These are phyloP conservation scores for Dicycla oo DNA, from an alignment of 2,888 invertebrate genomes.

Conservation along the genomic window DNA sequence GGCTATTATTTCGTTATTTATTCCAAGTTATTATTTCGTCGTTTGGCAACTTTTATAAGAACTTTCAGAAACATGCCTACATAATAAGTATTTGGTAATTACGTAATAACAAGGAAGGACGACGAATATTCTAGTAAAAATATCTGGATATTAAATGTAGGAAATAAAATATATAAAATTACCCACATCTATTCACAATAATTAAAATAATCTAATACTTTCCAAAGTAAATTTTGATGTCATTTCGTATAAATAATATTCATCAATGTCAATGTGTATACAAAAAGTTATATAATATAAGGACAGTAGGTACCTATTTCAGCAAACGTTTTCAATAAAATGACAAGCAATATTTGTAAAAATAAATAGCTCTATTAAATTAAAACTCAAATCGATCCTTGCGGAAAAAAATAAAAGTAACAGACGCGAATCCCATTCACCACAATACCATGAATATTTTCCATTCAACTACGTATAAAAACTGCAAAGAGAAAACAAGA, in stretches of 20 bases:
- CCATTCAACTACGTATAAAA: slow-evolving; percentile 32
- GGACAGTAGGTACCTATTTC: too few relatives aligned
- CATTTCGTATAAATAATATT: too few relatives aligned
- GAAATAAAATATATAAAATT: too few relatives aligned
- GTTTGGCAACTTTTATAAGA: background rate
- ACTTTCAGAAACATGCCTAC: background rate
- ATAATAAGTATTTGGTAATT: too few relatives aligned
- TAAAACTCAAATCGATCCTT: background rate
- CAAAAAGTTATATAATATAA: too few relatives aligned
- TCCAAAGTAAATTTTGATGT: too few relatives aligned
- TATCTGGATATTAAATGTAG: too few relatives aligned
- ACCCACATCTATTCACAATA: too few relatives aligned
- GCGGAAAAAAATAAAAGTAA: slow-evolving; percentile 19
- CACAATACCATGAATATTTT: slow-evolving; percentile 42
- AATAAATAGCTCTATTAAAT: background rate
- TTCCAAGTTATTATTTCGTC: background rate
- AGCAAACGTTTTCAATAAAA: background rate
- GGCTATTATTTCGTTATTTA: background rate
- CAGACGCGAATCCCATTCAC: slow-evolving; percentile 22
- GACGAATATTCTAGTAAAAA: too few relatives aligned
- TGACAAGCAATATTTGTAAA: background rate
- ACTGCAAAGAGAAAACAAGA: slow-evolving; percentile 37
- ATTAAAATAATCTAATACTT: too few relatives aligned
- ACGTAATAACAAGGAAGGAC: too few relatives aligned
- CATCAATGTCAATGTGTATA: too few relatives aligned